Evolutionary conservation across 1,140 invertebrate species (phyloP).

Genomic region (Lordiphosa clarofinis): DNA sequence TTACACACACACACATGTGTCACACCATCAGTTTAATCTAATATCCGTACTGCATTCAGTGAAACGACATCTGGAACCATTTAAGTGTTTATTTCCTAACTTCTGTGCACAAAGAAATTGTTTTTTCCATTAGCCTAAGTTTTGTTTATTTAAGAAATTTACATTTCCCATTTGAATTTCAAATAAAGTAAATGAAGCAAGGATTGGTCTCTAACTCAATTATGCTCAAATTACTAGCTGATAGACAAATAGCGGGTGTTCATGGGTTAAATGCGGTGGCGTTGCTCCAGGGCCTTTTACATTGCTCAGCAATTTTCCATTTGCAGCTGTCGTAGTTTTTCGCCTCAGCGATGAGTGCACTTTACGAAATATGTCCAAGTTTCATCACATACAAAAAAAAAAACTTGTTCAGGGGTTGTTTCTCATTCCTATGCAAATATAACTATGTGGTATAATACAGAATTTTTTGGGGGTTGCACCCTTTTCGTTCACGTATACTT

Average conservation of each 20-base stretch:
- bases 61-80: slow-evolving; percentile 34
- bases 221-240: slow-evolving; percentile 32
- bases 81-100: slow-evolving; percentile 37
- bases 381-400: background rate
- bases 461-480: slow-evolving; percentile 5
- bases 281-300: slow-evolving; percentile 1
- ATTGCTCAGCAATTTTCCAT: slow-evolving; percentile 3
- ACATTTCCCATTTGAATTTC: slow-evolving; percentile 37
- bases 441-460: background rate
- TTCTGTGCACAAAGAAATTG: slow-evolving; percentile 7
- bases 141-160: slow-evolving; percentile 20
- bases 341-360: slow-evolving; percentile 12
- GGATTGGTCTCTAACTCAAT: slow-evolving; percentile 37
- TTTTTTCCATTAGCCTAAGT: slow-evolving; percentile 7
- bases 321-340: slow-evolving; percentile 11
- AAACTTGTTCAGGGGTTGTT: background rate
- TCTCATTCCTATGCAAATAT: slow-evolving; percentile 1
- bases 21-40: no score
- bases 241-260: slow-evolving; percentile 11
- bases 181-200: slow-evolving; percentile 6
- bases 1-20: no score
- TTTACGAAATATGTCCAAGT: slow-evolving; percentile 11
- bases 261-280: slow-evolving; percentile 34
- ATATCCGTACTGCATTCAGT: no score
- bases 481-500: background rate